These are phyloP conservation scores for Papilio polyxenes DNA, from an alignment of 1,140 invertebrate species.

Conservation along the genomic window DNA sequence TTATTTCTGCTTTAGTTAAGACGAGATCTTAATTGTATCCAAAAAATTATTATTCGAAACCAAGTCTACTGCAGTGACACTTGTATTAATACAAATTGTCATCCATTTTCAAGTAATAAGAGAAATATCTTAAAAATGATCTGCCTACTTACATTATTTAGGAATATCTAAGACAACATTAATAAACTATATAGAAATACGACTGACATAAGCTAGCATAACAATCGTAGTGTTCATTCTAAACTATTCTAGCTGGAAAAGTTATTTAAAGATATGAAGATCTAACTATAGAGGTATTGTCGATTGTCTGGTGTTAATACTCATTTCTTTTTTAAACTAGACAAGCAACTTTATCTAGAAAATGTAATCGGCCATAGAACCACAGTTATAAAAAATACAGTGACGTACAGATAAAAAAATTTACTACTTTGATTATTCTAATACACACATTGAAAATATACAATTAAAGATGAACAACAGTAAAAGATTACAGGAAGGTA, in stretches of 20 bases:
- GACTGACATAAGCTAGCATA: constrained; percentile 24
- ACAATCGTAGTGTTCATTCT: constrained; percentile 21
- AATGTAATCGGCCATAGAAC: not conserved
- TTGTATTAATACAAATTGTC: too few relatives aligned
- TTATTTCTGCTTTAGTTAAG: not conserved
- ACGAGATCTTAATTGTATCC: too few relatives aligned
- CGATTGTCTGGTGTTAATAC: constrained; percentile 11
- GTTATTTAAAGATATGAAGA: not conserved
- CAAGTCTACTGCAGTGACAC: too few relatives aligned
- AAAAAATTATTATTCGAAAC: too few relatives aligned
- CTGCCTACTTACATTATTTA: not conserved
- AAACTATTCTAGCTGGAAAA: constrained; percentile 1
- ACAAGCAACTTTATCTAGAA: not conserved
- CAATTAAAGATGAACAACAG: not conserved
- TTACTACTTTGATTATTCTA: not conserved
- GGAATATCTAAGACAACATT: constrained; percentile 27
- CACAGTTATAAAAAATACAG: not conserved
- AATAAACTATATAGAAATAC: constrained; percentile 29
- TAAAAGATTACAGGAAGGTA: not conserved
- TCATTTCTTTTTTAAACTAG: not conserved
- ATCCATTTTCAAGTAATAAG: too few relatives aligned
- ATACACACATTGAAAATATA: not conserved
- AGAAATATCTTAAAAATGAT: not conserved
- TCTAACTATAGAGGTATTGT: constrained; percentile 26
- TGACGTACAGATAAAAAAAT: not conserved